Conservation (phyloP, 2,888 invertebrate species). For the Meloe dianella region DNA sequence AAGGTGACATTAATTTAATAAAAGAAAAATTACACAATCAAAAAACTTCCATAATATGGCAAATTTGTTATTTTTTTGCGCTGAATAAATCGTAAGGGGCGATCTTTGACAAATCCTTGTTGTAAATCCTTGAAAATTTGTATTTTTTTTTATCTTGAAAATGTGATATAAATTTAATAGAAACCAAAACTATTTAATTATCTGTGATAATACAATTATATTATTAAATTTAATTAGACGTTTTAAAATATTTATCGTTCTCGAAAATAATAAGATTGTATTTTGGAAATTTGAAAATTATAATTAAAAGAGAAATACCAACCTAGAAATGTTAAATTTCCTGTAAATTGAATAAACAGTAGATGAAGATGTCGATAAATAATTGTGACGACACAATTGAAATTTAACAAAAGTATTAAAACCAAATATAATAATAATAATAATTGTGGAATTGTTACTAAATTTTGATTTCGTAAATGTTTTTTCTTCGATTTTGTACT, state of each 20-base stretch:
- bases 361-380: conserved; percentile 5
- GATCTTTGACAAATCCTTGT: no score
- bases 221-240: no score
- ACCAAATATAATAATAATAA: not conserved
- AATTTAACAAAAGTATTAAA: not conserved
- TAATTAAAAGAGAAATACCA: not conserved
- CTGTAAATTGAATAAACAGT: not conserved
- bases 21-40: not conserved
- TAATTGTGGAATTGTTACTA: conserved; percentile 7
- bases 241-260: no score
- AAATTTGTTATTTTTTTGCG: no score
- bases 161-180: no score
- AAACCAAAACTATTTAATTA: no score
- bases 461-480: conserved; percentile 3
- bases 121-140: no score
- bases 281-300: not conserved
- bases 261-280: no score
- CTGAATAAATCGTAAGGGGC: no score
- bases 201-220: no score
- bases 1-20: not conserved
- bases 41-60: not conserved
- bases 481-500: not conserved
- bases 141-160: no score
- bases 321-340: conserved; percentile 9
- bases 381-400: not conserved